A percentile compares a stretch with the other conserved stretches of the same genome.
These are phyloP conservation scores for Aphelenchoides fujianensis DNA, from an alignment of 1,140 invertebrate genomes.

Conservation along the genomic window DNA sequence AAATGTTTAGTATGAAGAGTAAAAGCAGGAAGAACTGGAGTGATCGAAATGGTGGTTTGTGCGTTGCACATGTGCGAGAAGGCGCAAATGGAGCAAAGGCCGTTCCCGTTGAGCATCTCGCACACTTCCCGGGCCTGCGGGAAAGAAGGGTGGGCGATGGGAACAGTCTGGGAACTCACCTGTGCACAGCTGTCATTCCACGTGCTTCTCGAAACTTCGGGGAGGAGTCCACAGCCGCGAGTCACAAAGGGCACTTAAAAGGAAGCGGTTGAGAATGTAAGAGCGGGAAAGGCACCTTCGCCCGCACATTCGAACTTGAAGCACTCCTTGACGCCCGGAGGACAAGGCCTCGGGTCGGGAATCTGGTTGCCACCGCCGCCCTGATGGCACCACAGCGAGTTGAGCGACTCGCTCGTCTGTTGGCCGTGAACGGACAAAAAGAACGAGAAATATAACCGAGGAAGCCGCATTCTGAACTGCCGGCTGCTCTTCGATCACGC, in stretches of 20 bases:
- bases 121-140: neutral
- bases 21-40: neutral
- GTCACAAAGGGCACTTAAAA: neutral
- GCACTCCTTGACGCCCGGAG: neutral
- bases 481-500: too few relatives aligned
- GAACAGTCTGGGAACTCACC: neutral
- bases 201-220: neutral
- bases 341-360: neutral
- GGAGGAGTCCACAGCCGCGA: neutral
- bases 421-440: too few relatives aligned
- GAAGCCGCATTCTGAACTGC: too few relatives aligned
- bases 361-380: neutral
- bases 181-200: neutral
- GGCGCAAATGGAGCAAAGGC: neutral
- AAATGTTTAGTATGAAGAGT: neutral
- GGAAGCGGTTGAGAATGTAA: neutral
- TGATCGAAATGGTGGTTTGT: neutral
- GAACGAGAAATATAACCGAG: too few relatives aligned
- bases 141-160: neutral
- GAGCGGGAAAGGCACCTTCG: neutral
- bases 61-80: neutral
- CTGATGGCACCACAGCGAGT: neutral
- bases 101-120: neutral
- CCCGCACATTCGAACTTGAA: constrained; percentile 6
- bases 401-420: too few relatives aligned